Evolutionary conservation across 1,140 invertebrate genomes (phyloP).

Genomic region (Drosophila nebulosa): DNA sequence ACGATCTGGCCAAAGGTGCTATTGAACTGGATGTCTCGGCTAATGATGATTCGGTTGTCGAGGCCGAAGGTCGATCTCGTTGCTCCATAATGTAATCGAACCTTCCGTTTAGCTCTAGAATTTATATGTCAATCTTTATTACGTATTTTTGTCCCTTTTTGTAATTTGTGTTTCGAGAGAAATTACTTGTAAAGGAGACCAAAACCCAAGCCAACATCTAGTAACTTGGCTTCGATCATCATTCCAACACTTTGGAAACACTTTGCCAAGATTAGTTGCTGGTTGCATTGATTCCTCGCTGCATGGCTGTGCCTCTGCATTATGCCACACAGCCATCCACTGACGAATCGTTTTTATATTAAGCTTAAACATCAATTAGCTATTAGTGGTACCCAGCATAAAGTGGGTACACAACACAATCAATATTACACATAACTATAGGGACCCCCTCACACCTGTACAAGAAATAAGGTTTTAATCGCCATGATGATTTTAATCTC

Average conservation of each 20-base stretch:
- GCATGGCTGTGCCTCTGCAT: constrained; percentile 23
- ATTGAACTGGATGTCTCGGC: constrained; percentile 18
- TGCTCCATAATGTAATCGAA: constrained; percentile 69
- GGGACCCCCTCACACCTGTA: not conserved
- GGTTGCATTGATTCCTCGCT: constrained; percentile 42
- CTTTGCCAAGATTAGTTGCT: not conserved
- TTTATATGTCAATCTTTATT: constrained; percentile 30
- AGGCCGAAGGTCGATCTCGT: constrained; percentile 39
- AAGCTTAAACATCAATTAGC: not conserved
- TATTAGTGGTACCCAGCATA: constrained; percentile 19
- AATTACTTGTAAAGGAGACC: constrained; percentile 51
- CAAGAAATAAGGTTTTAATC: constrained; percentile 41
- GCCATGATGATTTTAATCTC: constrained; percentile 21
- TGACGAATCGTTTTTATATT: constrained; percentile 37
- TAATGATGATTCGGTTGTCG: constrained; percentile 13
- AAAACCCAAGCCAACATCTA: not conserved
- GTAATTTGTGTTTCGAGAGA: constrained; percentile 54
- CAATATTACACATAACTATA: not conserved
- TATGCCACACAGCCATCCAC: constrained; percentile 23
- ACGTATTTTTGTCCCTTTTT: constrained; percentile 22
- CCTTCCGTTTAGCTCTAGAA: constrained; percentile 36
- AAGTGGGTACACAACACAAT: not conserved
- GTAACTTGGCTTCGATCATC: not conserved
- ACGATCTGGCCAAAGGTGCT: constrained; percentile 2
- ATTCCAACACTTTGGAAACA: constrained; percentile 8